Evolutionary conservation across 2,113 vertebrate species (phyloP).

Genomic region (Circaetus gallicus): DNA sequence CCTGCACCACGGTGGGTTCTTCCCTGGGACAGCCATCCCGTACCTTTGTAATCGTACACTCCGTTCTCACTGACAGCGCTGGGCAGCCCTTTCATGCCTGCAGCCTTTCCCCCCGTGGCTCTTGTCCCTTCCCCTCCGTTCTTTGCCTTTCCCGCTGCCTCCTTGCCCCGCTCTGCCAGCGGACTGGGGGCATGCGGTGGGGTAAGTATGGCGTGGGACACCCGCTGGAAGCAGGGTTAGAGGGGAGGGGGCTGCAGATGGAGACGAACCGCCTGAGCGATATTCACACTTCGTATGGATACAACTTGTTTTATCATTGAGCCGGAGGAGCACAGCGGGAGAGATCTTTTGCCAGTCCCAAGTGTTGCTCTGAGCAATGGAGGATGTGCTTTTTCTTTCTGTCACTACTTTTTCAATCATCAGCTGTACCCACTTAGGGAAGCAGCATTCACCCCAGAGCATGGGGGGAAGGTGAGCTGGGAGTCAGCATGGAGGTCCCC

Average conservation of each 20-base stretch:
- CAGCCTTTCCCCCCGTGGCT: background rate
- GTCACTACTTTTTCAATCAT: background rate
- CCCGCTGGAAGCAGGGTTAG: background rate
- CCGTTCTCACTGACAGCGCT: fast-evolving
- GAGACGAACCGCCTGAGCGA: fast-evolving
- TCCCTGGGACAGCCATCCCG: background rate
- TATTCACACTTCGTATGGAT: background rate
- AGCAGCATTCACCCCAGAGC: too few relatives aligned
- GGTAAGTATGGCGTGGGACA: fast-evolving
- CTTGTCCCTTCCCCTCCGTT: background rate
- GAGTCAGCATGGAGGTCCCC: background rate
- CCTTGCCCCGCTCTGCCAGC: background rate
- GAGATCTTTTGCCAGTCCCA: too few relatives aligned
- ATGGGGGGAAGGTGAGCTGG: background rate
- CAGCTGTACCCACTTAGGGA: background rate
- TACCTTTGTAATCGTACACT: background rate
- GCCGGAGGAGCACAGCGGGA: background rate
- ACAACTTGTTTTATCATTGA: fast-evolving
- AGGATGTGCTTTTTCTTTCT: background rate
- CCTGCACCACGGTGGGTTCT: background rate
- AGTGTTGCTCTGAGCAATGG: background rate
- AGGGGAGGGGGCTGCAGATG: background rate
- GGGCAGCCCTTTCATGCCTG: background rate
- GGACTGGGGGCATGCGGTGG: fast-evolving
- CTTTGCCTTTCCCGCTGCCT: background rate